These are phyloP conservation scores for Dasyurus viverrinus DNA, from an alignment of 2,113 vertebrate species.

Conservation along the genomic window DNA sequence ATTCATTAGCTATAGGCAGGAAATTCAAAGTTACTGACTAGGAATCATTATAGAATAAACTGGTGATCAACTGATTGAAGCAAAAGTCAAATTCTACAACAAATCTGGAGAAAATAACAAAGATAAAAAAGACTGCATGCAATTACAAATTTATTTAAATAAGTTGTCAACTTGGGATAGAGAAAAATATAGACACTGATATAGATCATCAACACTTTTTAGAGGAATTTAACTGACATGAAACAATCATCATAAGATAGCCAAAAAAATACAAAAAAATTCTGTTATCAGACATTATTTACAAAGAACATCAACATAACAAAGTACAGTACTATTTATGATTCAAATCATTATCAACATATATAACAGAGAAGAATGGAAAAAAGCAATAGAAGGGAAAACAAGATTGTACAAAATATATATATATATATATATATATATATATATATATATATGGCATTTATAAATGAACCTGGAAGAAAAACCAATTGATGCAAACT, in stretches of 20 bases:
- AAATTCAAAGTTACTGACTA: neutral
- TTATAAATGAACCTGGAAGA: neutral
- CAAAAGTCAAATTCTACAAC: neutral
- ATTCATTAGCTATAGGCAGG: neutral
- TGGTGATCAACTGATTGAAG: neutral
- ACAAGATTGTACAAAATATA: neutral
- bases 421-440: too few relatives aligned
- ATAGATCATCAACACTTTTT: neutral
- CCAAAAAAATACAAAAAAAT: neutral
- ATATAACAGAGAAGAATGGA: neutral
- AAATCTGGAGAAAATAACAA: neutral
- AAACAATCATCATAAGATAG: neutral
- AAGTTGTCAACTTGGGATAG: neutral
- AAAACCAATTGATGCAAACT: neutral
- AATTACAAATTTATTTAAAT: neutral
- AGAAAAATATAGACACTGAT: neutral
- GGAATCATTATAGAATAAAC: neutral
- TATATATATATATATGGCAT: too few relatives aligned
- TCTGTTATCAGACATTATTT: neutral
- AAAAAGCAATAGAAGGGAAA: neutral
- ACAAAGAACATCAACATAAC: neutral
- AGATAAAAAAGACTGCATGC: neutral
- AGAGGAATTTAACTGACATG: neutral
- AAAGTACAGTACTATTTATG: neutral
- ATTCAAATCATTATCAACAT: neutral